These are phyloP conservation scores for Crambe crambe DNA, from an alignment of 37 sponge, comb jelly and placozoan species.

Conservation along the genomic window DNA sequence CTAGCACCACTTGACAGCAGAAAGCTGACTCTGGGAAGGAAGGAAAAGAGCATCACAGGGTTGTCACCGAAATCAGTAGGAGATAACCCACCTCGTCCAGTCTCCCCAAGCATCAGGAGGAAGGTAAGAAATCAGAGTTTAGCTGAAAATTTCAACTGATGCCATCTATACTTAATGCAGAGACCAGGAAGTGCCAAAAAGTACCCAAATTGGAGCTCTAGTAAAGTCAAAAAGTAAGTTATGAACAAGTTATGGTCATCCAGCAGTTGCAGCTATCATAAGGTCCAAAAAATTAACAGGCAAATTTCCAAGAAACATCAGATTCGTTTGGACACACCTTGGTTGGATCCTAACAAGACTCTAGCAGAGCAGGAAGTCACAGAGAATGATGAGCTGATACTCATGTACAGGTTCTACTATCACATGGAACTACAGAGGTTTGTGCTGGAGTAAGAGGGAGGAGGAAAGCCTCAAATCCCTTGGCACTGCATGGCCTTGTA, in stretches of 20 bases:
- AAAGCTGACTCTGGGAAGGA: neutral
- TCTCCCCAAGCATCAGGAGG: conserved; percentile 38
- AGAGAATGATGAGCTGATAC: conserved; percentile 83
- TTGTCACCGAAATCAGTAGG: neutral
- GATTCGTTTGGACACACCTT: conserved; percentile 90
- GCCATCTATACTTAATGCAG: neutral
- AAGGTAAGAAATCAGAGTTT: conserved; percentile 6
- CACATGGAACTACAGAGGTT: conserved; percentile 68
- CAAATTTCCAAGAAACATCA: conserved; percentile 89
- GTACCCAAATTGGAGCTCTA: conserved; percentile 3
- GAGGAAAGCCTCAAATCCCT: too few relatives aligned
- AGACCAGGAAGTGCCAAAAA: conserved; percentile 36
- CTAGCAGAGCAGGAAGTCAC: conserved; percentile 84
- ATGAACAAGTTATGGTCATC: too few relatives aligned
- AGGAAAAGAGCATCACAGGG: neutral
- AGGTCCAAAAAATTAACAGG: conserved; percentile 19
- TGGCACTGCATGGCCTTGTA: too few relatives aligned
- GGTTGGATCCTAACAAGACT: conserved; percentile 87
- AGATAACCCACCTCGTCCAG: conserved; percentile 10
- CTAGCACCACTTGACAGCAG: conserved; percentile 1
- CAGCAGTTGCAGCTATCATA: neutral
- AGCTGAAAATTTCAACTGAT: neutral
- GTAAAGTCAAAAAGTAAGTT: conserved; percentile 36
- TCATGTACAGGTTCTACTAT: conserved; percentile 89
- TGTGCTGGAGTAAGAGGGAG: too few relatives aligned